Base-by-base conservation (phyloP, 1,140 invertebrate genomes). In the Halotydeus destructor region DNA sequence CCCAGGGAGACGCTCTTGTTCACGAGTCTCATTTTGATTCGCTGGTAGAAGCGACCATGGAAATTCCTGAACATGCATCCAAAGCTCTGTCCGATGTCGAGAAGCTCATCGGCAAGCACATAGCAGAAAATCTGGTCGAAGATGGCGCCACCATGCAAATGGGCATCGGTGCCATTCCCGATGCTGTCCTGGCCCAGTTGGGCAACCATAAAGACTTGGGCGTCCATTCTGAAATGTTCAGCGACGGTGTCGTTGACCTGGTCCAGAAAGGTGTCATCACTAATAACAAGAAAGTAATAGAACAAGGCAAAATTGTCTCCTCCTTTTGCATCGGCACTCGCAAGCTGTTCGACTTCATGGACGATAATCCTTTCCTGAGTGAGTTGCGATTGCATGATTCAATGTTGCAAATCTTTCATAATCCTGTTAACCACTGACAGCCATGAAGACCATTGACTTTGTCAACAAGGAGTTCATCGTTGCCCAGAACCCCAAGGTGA, bases 181-280 rank as follows among this genome's bases (percentile, higher is more conserved):
- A 94, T 59, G 78, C 83, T 9, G 78, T 89, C 11, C 60, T 93
- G 1, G 67, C 71, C 1, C 67, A 70, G 0, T 61, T 93, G 22
- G 72, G 65, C 34, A 69, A 75, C 52, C 85, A 94, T 60, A 85
- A 85, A 55, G 78, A 93, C 60, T 63, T 93, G 1, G 86, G 86
- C 3, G 72, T 94, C 40, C 86, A 93, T 57, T 83, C 84, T 0
- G 85, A 94, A 62, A 88, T 93, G 76, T 83, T 93, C 57, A 76
- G 76, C 47, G 79, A 82, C 48, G 84, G 83, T 3, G 76, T 91
- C 36, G 72, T 91, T 3, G 78, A 86, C 48, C 64, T 94, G 14
- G 75, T 85, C 0, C 69, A 74, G 39, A 68, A 69, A 11, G 85
- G 86, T 1, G 76, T 70, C 48, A 70, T 93, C 39, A 91, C 82